phyloP scores from a whole-genome alignment of 2,797 vertebrate species.

The Staurois parvus region DNA sequence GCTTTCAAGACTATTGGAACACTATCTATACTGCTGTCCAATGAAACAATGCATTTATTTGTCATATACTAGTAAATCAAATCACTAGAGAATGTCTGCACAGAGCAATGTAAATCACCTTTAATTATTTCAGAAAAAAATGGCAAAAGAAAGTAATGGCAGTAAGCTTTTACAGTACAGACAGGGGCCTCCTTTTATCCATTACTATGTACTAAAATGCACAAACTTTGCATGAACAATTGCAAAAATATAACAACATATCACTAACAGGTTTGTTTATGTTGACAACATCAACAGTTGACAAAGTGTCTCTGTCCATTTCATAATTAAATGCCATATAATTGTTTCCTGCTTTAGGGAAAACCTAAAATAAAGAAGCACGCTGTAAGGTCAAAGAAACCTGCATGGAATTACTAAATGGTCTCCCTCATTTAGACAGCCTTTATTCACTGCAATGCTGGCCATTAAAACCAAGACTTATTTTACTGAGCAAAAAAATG shows the following conservation, averaged over 20 bases:
- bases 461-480: conserved; percentile 78
- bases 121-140: too few species aligned
- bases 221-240: not conserved
- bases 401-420: conserved; percentile 78
- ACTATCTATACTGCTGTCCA: too few species aligned
- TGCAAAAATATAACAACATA: not conserved
- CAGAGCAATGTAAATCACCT: too few species aligned
- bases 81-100: too few species aligned
- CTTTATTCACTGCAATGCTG: conserved; percentile 75
- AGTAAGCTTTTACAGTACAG: not conserved
- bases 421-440: conserved; percentile 68
- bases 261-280: not conserved
- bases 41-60: too few species aligned
- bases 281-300: not conserved
- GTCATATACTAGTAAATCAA: too few species aligned
- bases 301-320: not conserved
- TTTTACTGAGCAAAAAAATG: conserved; percentile 80
- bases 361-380: conserved; percentile 62
- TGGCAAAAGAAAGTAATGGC: not conserved
- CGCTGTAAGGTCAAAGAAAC: conserved; percentile 71
- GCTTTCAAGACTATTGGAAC: too few species aligned
- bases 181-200: not conserved
- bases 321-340: conserved; percentile 33
- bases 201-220: not conserved
- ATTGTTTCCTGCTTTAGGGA: conserved; percentile 40